These are phyloP conservation scores for Macrotus californicus DNA, from an alignment of 2,113 vertebrate genomes.

Conservation along the genomic window DNA sequence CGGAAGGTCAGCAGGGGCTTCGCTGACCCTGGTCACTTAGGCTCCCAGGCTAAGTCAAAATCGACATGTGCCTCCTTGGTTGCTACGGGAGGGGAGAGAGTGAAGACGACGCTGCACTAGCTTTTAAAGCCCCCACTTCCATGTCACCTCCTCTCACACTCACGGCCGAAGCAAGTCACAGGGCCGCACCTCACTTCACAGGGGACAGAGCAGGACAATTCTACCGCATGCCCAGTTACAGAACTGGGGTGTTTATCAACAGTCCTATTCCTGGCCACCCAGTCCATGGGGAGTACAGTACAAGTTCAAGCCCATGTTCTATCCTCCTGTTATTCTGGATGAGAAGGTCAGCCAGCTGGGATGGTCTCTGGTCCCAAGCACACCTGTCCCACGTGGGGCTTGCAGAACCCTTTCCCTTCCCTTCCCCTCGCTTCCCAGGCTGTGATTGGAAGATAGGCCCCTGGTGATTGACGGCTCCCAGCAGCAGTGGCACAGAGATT, in stretches of 20 bases:
- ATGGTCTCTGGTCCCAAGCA: background rate
- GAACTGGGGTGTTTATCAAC: background rate
- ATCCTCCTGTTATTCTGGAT: background rate
- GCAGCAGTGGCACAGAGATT: slow-evolving; percentile 14
- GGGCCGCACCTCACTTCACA: background rate
- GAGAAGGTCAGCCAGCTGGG: background rate
- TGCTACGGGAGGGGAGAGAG: background rate
- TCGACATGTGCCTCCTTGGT: background rate
- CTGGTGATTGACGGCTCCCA: slow-evolving; percentile 37
- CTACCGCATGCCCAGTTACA: background rate
- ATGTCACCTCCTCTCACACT: background rate
- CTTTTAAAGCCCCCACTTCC: background rate
- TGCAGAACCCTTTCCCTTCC: background rate
- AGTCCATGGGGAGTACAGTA: background rate
- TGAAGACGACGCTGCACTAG: background rate
- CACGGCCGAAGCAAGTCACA: background rate
- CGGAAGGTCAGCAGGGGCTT: background rate
- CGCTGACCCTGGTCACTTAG: background rate
- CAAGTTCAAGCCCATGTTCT: background rate
- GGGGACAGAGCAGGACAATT: background rate
- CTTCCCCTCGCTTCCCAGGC: background rate
- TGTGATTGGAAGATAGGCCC: background rate
- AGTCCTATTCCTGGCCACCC: background rate
- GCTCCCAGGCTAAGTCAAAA: background rate
- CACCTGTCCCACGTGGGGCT: background rate